Percentiles rank a stretch among this genome's conserved stretches.
phyloP scores from a whole-genome alignment of 2,888 invertebrate species.

The Xestia ashworthii region DNA sequence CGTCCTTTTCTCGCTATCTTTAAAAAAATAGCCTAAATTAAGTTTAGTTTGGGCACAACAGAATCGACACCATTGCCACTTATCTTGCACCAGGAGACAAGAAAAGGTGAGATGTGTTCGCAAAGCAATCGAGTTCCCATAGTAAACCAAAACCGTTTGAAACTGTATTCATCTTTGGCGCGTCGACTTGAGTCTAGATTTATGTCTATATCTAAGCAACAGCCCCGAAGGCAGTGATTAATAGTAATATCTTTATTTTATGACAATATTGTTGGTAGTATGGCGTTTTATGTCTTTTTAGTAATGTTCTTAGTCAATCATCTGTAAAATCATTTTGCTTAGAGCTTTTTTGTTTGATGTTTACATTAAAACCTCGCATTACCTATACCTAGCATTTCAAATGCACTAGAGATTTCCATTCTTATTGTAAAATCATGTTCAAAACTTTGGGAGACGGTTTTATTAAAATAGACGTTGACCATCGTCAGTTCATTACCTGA shows the following conservation, averaged over 20 bases:
- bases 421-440: background rate
- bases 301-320: constrained; percentile 16
- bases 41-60: too few species aligned
- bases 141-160: constrained; percentile 28
- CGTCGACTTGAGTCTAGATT: constrained; percentile 56
- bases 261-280: constrained; percentile 37
- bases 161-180: constrained; percentile 57
- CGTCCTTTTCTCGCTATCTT: too few species aligned
- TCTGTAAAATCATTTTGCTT: constrained; percentile 6
- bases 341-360: background rate
- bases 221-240: constrained; percentile 48
- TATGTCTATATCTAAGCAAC: constrained; percentile 59
- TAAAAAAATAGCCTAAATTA: too few species aligned
- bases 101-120: background rate
- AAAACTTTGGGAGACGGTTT: background rate
- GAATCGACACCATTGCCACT: background rate
- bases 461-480: too few species aligned
- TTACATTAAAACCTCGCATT: too few species aligned
- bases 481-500: too few species aligned
- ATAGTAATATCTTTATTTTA: constrained; percentile 55
- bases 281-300: constrained; percentile 15
- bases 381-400: background rate
- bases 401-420: background rate
- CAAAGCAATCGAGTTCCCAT: constrained; percentile 38
- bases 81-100: background rate